Evolutionary conservation across 2,888 invertebrate genomes (phyloP).

Genomic region (Sclerodermus sp.): DNA sequence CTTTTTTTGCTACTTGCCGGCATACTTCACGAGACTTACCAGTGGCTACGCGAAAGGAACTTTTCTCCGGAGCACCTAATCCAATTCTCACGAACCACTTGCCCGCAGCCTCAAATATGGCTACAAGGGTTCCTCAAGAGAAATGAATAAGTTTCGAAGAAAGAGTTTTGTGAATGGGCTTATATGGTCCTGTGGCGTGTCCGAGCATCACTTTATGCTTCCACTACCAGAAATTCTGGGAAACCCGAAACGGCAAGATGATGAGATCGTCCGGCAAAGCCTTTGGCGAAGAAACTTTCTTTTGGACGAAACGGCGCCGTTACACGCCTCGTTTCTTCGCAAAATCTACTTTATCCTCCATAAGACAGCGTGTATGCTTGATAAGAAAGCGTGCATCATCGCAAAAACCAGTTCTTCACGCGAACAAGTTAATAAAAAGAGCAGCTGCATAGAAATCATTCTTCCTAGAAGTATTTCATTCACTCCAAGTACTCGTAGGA

Average conservation of each 20-base stretch:
- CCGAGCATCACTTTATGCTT: slow-evolving; percentile 25
- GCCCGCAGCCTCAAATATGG: slow-evolving; percentile 16
- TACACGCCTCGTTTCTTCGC: too few relatives aligned
- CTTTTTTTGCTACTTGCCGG: slow-evolving; percentile 4
- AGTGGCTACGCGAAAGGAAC: slow-evolving; percentile 18
- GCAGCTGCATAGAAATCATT: background rate
- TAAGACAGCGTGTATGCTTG: too few relatives aligned
- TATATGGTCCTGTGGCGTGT: slow-evolving; percentile 34
- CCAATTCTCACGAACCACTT: slow-evolving; percentile 33
- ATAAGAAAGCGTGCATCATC: too few relatives aligned
- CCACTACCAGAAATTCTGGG: slow-evolving; percentile 9
- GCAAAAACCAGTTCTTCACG: too few relatives aligned
- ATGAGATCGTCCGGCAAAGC: slow-evolving; percentile 4
- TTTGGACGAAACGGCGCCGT: slow-evolving; percentile 2
- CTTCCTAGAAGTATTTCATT: slow-evolving; percentile 25
- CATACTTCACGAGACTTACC: slow-evolving; percentile 19
- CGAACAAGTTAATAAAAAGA: too few relatives aligned
- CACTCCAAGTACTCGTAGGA: slow-evolving; percentile 17
- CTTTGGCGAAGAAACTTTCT: slow-evolving; percentile 15
- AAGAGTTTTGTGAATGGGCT: slow-evolving; percentile 20
- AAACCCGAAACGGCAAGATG: slow-evolving; percentile 6
- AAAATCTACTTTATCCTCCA: too few relatives aligned
- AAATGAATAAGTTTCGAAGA: slow-evolving; percentile 22
- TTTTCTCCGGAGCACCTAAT: slow-evolving; percentile 40
- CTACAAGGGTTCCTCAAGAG: slow-evolving; percentile 11